A percentile compares a stretch with the other conserved stretches of the same genome.
phyloP scores from a whole-genome alignment of 2,797 vertebrate genomes.

The Coregonus sp. region DNA sequence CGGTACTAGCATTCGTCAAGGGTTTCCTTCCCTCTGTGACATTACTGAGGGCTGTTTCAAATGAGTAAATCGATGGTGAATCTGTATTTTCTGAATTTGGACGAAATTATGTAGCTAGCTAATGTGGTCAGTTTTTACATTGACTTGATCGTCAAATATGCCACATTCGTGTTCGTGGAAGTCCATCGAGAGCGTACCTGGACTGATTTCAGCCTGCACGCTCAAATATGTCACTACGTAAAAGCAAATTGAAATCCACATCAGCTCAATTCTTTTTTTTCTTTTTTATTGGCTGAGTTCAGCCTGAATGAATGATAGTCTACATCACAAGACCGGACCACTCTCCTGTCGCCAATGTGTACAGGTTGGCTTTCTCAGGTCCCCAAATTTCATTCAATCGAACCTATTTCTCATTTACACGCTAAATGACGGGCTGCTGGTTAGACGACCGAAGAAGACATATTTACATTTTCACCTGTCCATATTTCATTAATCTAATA shows the following conservation, averaged over 20 bases:
- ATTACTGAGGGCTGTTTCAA: background rate
- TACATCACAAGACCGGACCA: too few species aligned
- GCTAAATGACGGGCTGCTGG: background rate
- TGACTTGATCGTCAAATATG: conserved; percentile 58
- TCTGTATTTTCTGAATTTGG: background rate
- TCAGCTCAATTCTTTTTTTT: background rate
- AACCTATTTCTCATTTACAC: background rate
- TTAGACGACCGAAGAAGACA: background rate
- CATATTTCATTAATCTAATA: background rate
- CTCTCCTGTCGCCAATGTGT: background rate
- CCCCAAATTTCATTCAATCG: background rate
- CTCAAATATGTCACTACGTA: background rate
- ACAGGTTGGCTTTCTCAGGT: background rate
- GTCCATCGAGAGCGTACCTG: conserved; percentile 32
- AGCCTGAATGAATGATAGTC: background rate
- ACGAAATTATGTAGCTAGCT: background rate
- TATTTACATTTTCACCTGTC: background rate
- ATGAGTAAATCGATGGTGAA: background rate
- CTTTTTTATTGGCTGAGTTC: background rate
- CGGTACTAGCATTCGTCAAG: too few species aligned
- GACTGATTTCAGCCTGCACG: background rate
- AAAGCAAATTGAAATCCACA: background rate
- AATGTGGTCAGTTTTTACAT: conserved; percentile 19
- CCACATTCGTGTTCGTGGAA: conserved; percentile 54
- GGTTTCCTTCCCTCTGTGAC: background rate